Conservation (phyloP, 2,888 invertebrate genomes). For the Amorpha juglandis region DNA sequence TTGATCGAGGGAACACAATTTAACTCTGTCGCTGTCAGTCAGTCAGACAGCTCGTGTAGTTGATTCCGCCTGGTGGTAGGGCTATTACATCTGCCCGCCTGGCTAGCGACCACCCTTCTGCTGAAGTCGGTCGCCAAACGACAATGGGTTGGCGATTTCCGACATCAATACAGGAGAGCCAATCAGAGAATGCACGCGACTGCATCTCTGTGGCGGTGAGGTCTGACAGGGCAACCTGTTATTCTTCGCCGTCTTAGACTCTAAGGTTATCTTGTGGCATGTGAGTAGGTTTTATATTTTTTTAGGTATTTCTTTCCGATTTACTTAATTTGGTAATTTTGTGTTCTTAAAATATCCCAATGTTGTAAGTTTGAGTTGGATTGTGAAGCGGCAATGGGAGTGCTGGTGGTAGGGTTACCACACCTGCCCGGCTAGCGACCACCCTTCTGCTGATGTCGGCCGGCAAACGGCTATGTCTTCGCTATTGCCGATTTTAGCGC, state of each 20-base stretch:
- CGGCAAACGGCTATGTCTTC: too few relatives aligned
- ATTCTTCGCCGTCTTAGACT: background rate
- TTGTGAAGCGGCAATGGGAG: too few relatives aligned
- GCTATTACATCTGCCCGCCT: conserved; percentile 5
- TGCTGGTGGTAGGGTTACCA: too few relatives aligned
- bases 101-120: conserved; percentile 21
- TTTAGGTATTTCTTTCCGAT: background rate
- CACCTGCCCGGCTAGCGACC: too few relatives aligned
- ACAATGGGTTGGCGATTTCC: background rate
- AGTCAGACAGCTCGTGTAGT: background rate
- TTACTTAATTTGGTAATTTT: background rate
- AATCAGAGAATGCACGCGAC: background rate
- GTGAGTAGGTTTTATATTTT: background rate
- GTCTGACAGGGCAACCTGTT: background rate
- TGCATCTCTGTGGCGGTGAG: background rate
- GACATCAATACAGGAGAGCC: conserved; percentile 4
- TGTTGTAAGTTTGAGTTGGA: background rate
- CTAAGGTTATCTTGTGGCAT: background rate
- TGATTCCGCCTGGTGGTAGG: conserved; percentile 9
- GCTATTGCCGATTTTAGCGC: too few relatives aligned
- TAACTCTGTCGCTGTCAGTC: background rate
- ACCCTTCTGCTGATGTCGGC: too few relatives aligned
- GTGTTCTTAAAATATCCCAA: background rate
- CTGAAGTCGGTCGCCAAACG: background rate
- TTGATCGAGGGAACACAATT: background rate